A percentile compares a stretch with the other conserved stretches of the same genome.
These are phyloP conservation scores for Elysia crispata DNA, from an alignment of 2,888 invertebrate species.

Conservation along the genomic window DNA sequence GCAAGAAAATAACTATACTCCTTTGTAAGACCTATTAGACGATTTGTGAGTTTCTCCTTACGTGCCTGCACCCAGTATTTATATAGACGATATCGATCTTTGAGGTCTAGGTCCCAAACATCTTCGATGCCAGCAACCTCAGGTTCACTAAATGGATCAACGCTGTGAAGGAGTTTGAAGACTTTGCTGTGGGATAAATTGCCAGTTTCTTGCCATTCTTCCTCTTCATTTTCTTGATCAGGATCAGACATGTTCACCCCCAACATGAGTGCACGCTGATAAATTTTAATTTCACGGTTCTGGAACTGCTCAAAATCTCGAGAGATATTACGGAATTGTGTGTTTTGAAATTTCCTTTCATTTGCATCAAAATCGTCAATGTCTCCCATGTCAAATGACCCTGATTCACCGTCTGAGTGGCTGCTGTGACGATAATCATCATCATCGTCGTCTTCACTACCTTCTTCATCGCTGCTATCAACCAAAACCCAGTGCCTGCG, in stretches of 20 bases:
- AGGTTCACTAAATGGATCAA: conserved; percentile 27
- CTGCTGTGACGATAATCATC: not conserved
- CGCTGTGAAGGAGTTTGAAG: conserved; percentile 33
- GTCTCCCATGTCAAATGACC: not conserved
- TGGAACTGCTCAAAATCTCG: conserved; percentile 28
- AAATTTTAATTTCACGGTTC: conserved; percentile 33
- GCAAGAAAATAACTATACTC: conserved; percentile 28
- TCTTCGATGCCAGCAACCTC: conserved; percentile 37
- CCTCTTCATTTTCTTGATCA: not conserved
- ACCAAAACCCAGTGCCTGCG: conserved; percentile 39
- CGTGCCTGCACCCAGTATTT: conserved; percentile 40
- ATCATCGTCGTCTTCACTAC: conserved; percentile 25
- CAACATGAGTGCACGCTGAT: conserved; percentile 39
- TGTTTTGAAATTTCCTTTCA: not conserved
- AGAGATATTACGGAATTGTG: conserved; percentile 27
- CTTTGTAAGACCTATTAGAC: conserved; percentile 27
- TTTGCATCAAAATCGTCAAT: conserved; percentile 13
- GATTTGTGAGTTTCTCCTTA: conserved; percentile 17
- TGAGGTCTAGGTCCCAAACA: conserved; percentile 32
- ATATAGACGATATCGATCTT: conserved; percentile 42
- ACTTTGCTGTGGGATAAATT: conserved; percentile 44
- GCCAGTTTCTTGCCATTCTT: conserved; percentile 36
- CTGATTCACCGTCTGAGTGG: not conserved
- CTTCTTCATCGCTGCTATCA: conserved; percentile 32
- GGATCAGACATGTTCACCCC: conserved; percentile 35